These are phyloP conservation scores for Centropyge bicolor DNA, from an alignment of 2,797 vertebrate species.

Conservation along the genomic window DNA sequence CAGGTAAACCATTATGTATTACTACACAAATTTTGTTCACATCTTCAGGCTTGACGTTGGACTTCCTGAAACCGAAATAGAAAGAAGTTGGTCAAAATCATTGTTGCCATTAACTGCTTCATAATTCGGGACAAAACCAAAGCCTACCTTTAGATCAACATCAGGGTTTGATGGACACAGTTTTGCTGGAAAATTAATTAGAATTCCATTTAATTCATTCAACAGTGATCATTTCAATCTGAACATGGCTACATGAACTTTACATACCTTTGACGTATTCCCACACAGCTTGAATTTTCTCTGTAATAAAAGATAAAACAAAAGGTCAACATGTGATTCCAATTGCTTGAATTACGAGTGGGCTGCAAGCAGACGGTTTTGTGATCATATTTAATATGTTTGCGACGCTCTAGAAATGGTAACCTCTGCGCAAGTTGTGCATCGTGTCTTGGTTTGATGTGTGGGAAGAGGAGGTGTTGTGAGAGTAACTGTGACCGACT, in stretches of 20 bases:
- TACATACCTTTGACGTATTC: accelerated
- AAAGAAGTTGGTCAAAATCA: neutral
- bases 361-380: neutral
- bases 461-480: neutral
- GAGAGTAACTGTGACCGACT: neutral
- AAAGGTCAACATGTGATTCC: neutral
- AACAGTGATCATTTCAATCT: neutral
- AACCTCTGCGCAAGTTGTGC: neutral
- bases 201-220: neutral
- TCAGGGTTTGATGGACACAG: accelerated
- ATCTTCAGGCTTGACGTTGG: neutral
- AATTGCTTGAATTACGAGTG: neutral
- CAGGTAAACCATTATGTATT: too few species aligned
- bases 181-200: slow-evolving; percentile 14
- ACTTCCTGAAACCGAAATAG: neutral
- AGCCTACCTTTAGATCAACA: neutral
- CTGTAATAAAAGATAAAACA: slow-evolving; percentile 4
- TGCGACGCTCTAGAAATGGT: too few species aligned
- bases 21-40: neutral
- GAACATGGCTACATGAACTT: neutral
- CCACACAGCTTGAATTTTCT: accelerated
- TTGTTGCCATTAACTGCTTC: neutral
- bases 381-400: neutral
- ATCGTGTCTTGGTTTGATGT: neutral
- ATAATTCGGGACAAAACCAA: neutral